Base-by-base conservation (phyloP, 2,113 vertebrate genomes). In the Sigmodon hispidus region DNA sequence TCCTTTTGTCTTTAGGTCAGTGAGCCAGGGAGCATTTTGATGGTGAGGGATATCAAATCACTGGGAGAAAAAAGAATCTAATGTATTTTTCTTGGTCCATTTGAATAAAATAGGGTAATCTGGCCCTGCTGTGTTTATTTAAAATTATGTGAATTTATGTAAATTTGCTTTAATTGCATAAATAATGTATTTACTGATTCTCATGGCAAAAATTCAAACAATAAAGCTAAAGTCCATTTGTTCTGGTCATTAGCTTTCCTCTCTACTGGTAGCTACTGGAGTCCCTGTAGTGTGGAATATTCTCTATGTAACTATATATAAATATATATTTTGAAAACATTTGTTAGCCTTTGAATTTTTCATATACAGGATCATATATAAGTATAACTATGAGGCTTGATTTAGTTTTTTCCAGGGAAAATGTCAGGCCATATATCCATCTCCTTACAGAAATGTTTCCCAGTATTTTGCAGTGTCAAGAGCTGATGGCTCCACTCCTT, bases 161-260 rank as follows among this genome's bases (percentile, higher is more conserved):
- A 69, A 63, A 59, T 63, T 69, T 89, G 70, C 63, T 94, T 96
- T 76, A 75, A 59, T 79, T 67, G 43, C 19, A 80, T 45, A 90
- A 70, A 36, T 24, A 43, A 79, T 52, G 2, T 15, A 55, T 76
- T 85, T 8, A 65, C 61, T 89, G 21, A 36, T 84, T 91, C 17
- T 94, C 29, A 52, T 26, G 55, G 21, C 13, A 90, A 55, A 63
- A 91, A 69, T 45, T 87, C 36, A n/a, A 89, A 57, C 9, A 59
- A n/a, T 61, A 67, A 31, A n/a, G 10, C 24, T 17, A 90, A 79
- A 4, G 0, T 63, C 3, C 29, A 8, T 84, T 43, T 65, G 59
- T 83, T 24, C 13, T 61, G 57, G 55, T 15, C 7, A 61, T 24
- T 11, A 3, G 24, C 10, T 36, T 3, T 70, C 29, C 22, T 70